Evolutionary conservation across 2,888 invertebrate genomes (phyloP).

Genomic region (Drosophila helvetica): DNA sequence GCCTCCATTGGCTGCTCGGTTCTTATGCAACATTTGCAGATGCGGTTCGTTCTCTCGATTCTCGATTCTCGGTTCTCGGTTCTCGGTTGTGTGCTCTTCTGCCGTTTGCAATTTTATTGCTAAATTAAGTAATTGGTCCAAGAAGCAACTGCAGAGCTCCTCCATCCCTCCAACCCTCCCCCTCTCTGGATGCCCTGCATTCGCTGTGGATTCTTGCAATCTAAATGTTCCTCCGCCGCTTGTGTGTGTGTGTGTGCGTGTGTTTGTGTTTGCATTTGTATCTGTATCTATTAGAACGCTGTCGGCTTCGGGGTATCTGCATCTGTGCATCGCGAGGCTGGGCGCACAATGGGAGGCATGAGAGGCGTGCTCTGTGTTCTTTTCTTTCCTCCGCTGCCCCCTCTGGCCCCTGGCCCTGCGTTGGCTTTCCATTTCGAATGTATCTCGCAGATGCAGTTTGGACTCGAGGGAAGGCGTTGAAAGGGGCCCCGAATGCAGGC

Average conservation of each 20-base stretch:
- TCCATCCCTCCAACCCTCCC: not conserved
- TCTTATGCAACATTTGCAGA: constrained; percentile 70
- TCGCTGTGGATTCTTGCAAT: constrained; percentile 60
- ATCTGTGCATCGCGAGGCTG: constrained; percentile 39
- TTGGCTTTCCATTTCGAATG: constrained; percentile 39
- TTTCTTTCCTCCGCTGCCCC: not conserved
- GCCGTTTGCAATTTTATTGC: constrained; percentile 66
- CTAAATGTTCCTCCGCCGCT: constrained; percentile 53
- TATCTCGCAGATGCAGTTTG: constrained; percentile 41
- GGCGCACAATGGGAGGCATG: constrained; percentile 21
- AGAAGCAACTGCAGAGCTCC: constrained; percentile 43
- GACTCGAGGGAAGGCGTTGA: not conserved
- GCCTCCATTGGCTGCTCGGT: constrained; percentile 19
- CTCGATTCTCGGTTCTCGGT: constrained; percentile 17
- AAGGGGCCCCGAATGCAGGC: constrained; percentile 53
- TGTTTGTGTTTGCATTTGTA: constrained; percentile 29
- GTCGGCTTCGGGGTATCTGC: constrained; percentile 23
- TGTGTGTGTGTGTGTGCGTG: constrained; percentile 39
- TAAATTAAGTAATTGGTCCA: constrained; percentile 76
- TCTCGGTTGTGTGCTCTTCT: constrained; percentile 15
- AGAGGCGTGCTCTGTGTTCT: constrained; percentile 40
- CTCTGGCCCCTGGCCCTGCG: constrained; percentile 26
- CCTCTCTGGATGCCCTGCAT: constrained; percentile 6
- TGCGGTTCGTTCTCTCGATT: constrained; percentile 45
- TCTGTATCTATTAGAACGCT: constrained; percentile 33